Evolutionary conservation across 2,113 vertebrate species (phyloP), one percentile per base, ranked within the genome.

Genomic region (Seriola rivoliana): DNA sequence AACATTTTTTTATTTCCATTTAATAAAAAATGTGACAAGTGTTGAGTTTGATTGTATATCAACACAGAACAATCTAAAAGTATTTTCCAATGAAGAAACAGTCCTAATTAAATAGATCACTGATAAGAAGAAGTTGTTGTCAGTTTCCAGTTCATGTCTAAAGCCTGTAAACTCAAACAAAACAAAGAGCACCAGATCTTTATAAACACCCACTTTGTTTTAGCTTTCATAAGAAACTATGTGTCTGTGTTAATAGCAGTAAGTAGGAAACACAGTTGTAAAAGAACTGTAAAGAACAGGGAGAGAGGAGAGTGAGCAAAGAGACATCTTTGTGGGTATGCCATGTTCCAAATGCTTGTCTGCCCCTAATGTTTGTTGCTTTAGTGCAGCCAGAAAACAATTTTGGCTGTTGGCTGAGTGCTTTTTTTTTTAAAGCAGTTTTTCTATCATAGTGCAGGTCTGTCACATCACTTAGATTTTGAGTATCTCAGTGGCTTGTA

Each of bases 1-100:
- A 67, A 74, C 14, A 75, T 59, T 57, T 29, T 17, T 40, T 21
- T n/a, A 42, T 46, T 68, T 75, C 60, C 3, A 79, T 36, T 79
- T 13, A 75, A 65, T 14, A 59, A 32, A 60, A 34, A 67, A 46
- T 10, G 5, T 44, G n/a, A 21, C 13, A 21, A 13, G 25, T 29
- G 5, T 36, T 11, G 50, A 32, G 60, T 64, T 60, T 54, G 11
- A 46, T 48, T 42, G 4, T 4, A 74, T 42, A 62, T 71, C 13
- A 64, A 36, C 6, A 58, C 38, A 50, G 1, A 8, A n/a, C 5
- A 68, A 42, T 38, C 0, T 36, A 71, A 64, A 59, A 75, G 13
- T 6, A 76, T 34, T 58, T 69, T 38, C 29, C 59, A 25, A 42
- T 10, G 9, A 2, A 55, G 0, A 55, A 55, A 4, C 1, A 1